Evolutionary conservation across 2,113 vertebrate genomes (phyloP), one percentile per base, ranked within the genome.

Genomic region (Australoheros scitulus): DNA sequence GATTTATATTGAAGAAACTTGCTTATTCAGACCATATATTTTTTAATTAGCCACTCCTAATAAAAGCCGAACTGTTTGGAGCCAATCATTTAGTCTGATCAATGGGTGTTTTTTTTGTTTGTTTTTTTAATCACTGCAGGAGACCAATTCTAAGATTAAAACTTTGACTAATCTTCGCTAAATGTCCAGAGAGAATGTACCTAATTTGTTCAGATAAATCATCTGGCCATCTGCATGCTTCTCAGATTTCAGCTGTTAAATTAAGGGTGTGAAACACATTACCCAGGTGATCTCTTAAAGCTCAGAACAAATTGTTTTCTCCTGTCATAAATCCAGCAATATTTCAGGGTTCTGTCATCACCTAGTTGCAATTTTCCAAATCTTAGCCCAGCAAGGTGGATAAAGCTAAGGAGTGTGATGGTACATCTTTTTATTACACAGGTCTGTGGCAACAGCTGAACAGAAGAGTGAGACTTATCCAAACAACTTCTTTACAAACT

Each of bases 1-100:
- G 80, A 92, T 92, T 85, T 88, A 88, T 93, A 88, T 90, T 76
- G 47, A 59, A 85, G 77, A 82, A 85, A 87, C 47, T 1, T 74
- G n/a, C 50, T 20, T 61, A 76, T 32, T 85, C n/a, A 22, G 3
- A 32, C 11, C 34, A 29, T 70, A 65, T 65, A 83, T 90, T 70
- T 70, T 88, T 84, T 79, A 79, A 85, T 82, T 63, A 61, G 55
- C 29, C 38, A 57, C 36, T 85, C 29, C 76, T 68, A 92, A 90
- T 89, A 91, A 92, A 91, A 76, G 29, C 63, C 18, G 38, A 34
- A 85, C 79, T 81, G 43, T 32, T 63, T n/a, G 9, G n/a, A 10
- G 32, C 5, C 36, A 56, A 34, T 68, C 17, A 3, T 78, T 56
- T 78, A 15, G 81, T 76, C 34, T 80, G 11, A 65, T 87, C 15